Evolutionary conservation across 2,888 invertebrate species (phyloP), one percentile per base, ranked within the genome.

Genomic region (Drosophila setosimentum): DNA sequence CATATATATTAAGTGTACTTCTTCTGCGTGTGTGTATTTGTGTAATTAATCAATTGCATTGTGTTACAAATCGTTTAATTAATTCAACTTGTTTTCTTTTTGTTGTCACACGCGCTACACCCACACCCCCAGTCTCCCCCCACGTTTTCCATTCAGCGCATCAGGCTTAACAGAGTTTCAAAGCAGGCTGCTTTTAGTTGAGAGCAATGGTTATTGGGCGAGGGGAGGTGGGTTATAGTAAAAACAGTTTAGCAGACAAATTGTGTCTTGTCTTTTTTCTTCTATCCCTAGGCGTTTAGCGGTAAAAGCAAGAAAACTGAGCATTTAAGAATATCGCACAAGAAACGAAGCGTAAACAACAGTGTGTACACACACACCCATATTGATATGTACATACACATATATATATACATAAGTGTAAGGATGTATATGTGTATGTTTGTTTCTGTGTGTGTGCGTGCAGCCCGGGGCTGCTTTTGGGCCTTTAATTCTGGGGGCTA

Each of bases 41-140:
- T 54, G 71, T 61, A 80, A 89, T 83, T 88, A 80, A 86, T 70
- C 69, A 72, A 72, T 74, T 80, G 45, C 49, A 68, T 80, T 83
- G 74, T 86, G 45, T 88, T 82, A 83, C 89, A 88, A 88, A 88
- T 80, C 85, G 68, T 69, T 88, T 71, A 83, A 76, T 82, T 84
- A 87, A 69, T 84, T 75, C 66, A 65, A 62, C 77, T 66, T 42
- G 55, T 49, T 60, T 48, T 30, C 8, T 48, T 55, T 11, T 45
- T 42, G 57, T 49, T 48, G 24, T 51, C 42, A 33, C 40, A n/a
- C 29, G 40, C 29, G 29, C 16, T 40, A 16, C 49, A n/a, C 49
- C n/a, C 18, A 2, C 24, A 7, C 21, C 24, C 16, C n/a, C 24
- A n/a, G n/a, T n/a, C 45, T 27, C 30, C 18, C 32, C 29, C 18